These are phyloP conservation scores for Propithecus perrieri DNA, from an alignment of 2,797 vertebrate species.

Conservation along the genomic window DNA sequence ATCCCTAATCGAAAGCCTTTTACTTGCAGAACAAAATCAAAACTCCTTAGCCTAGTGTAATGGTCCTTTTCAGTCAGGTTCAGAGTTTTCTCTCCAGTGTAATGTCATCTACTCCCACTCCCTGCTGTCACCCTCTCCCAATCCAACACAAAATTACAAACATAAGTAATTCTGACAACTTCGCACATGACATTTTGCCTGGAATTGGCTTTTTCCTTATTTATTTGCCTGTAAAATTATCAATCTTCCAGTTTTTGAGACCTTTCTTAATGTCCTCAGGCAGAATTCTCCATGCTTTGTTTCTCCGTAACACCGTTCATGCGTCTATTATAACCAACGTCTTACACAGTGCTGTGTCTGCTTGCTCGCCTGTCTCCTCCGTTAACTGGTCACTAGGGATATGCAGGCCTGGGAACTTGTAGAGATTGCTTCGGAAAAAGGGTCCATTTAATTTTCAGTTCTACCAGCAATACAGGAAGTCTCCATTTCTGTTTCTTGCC, in stretches of 20 bases:
- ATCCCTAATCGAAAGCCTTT: neutral
- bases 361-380: neutral
- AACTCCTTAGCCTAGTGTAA: neutral
- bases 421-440: neutral
- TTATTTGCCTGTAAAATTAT: neutral
- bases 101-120: too few relatives aligned
- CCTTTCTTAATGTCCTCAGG: neutral
- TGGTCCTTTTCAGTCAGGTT: neutral
- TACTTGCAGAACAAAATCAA: neutral
- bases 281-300: neutral
- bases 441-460: neutral
- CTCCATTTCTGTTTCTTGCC: neutral
- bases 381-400: neutral
- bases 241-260: neutral
- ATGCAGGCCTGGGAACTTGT: neutral
- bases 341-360: neutral
- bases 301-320: neutral
- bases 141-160: neutral
- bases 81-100: neutral
- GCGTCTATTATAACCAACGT: neutral
- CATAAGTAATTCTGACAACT: neutral
- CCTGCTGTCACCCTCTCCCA: neutral
- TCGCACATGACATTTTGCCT: neutral
- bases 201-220: neutral
- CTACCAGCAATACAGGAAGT: neutral